Evolutionary conservation across 1,140 invertebrate species (phyloP), one percentile per base, ranked within the genome.

Genomic region (Euwallacea similis): DNA sequence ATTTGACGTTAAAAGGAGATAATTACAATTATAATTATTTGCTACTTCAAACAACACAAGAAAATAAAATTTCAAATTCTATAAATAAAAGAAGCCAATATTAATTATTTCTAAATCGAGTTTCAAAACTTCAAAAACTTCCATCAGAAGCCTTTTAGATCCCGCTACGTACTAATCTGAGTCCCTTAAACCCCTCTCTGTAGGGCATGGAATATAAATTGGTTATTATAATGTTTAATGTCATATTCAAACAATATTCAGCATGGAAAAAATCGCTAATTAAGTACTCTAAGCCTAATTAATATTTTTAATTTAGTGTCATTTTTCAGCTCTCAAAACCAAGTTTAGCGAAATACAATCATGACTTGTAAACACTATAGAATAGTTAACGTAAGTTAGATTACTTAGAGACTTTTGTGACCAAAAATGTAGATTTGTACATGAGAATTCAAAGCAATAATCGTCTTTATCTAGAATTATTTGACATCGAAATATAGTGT

Each of bases 291-390:
- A 33, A 33, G 21, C 21, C 21, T 33, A 33, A 33, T 33, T 4
- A 33, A 33, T 33, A 4, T 33, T 33, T 33, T 33, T 33, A 33
- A 33, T 33, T 33, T 50, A 50, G 13, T 50, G 9, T 50, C 9
- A 10, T 50, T 13, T 50, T 50, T 50, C 13, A 13, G 46, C 46
- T 11, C 13, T 50, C 9, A 50, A 56, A 16, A 56, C 16, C 13
- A 50, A 56, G 8, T 56, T n/a, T 56, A 56, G 54, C 54, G 54
- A 56, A 56, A 75, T 69, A 76, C 75, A 76, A 76, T 76, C 75
- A 76, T 73, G 68, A 46, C 66, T 69, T 72, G 41, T 56, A 53
- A 61, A 50, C 47, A 47, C 33, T 66, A 54, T 67, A 47, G 42
- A 44, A 60, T 60, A 59, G 65, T 15, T 66, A 66, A 44, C 63